Conservation (phyloP, 2,888 invertebrate species). For the Steromphala cineraria region DNA sequence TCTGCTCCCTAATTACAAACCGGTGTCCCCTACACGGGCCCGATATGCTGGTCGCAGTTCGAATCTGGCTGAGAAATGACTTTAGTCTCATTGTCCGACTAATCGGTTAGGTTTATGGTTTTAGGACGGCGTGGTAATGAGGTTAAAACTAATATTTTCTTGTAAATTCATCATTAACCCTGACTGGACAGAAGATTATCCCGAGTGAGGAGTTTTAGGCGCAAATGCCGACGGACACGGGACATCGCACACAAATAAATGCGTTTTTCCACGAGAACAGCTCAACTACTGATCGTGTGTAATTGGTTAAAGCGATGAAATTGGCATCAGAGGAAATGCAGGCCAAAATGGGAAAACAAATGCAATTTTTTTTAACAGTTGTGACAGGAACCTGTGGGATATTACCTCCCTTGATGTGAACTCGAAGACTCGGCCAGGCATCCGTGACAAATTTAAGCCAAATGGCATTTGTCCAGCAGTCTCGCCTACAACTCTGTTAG, state of each 20-base stretch:
- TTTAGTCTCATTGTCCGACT: not conserved
- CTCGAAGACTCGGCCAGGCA: not conserved
- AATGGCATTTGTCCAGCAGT: conserved; percentile 14
- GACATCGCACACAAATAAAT: conserved; percentile 6
- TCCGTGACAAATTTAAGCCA: not conserved
- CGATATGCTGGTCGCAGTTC: no score
- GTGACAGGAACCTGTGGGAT: not conserved
- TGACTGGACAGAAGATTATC: conserved; percentile 6
- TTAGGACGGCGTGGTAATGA: conserved; percentile 2
- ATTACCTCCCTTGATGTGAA: not conserved
- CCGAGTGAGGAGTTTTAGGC: not conserved
- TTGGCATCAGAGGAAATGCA: conserved; percentile 7
- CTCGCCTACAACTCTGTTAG: conserved; percentile 1
- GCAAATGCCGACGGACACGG: not conserved
- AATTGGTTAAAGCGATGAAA: conserved; percentile 17
- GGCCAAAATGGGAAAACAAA: conserved; percentile 9
- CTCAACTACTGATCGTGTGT: not conserved
- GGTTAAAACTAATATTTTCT: conserved; percentile 21
- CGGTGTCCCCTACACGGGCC: not conserved
- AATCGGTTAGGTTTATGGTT: conserved; percentile 6
- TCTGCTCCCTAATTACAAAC: not conserved
- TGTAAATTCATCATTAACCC: conserved; percentile 17
- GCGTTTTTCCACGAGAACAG: conserved; percentile 7
- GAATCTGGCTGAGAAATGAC: no score
- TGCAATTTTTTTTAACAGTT: not conserved